Evolutionary conservation across 2,797 vertebrate genomes (phyloP).

Genomic region (Rhincodon typus): DNA sequence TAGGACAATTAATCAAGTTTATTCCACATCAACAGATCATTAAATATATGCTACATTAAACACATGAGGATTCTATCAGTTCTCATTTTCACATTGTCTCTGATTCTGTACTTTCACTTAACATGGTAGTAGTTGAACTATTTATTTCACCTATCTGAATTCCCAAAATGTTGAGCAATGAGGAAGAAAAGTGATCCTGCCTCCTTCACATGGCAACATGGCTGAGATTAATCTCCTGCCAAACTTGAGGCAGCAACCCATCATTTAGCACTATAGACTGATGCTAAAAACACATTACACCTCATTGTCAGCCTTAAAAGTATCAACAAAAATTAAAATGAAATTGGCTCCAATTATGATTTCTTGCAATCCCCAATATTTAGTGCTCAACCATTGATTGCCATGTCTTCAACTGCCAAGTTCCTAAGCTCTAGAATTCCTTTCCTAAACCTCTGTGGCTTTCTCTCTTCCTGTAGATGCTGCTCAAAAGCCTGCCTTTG

Average conservation of each 20-base stretch:
- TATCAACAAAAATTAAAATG: background rate
- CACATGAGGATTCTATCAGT: background rate
- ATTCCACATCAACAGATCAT: background rate
- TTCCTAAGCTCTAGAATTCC: background rate
- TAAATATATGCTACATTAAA: background rate
- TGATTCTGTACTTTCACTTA: background rate
- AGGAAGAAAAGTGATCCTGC: background rate
- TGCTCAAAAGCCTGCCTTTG: background rate
- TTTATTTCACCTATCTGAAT: background rate
- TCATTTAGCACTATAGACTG: background rate
- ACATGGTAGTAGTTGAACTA: background rate
- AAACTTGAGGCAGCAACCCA: background rate
- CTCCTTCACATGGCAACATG: background rate
- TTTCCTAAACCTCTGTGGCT: background rate
- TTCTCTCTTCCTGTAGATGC: background rate
- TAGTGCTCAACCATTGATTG: background rate
- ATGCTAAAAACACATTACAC: background rate
- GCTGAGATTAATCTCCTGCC: background rate
- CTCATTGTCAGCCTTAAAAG: background rate
- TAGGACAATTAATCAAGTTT: background rate
- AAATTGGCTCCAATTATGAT: background rate
- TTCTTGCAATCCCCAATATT: background rate
- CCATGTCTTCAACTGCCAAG: background rate
- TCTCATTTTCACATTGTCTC: background rate
- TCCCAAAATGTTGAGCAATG: background rate